Conservation (phyloP, 2,888 invertebrate species). For the Galeruca laticollis region DNA sequence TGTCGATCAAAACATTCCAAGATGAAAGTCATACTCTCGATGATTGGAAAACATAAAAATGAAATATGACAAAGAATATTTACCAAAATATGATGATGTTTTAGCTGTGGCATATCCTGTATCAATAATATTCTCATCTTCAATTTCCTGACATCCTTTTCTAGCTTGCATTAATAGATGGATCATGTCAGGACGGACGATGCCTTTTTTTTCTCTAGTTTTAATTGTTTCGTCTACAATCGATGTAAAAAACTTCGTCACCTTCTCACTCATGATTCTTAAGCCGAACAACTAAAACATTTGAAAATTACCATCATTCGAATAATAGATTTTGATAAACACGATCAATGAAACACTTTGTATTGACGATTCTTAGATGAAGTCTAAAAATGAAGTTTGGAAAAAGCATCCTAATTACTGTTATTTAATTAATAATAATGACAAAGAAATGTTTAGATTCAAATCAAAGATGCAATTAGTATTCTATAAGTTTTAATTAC, state of each 20-base stretch:
- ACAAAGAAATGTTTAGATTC: too few species aligned
- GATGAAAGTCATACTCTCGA: too few species aligned
- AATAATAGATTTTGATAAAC: too few species aligned
- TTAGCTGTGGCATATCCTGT: constrained; percentile 46
- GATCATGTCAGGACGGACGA: constrained; percentile 65
- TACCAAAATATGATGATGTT: constrained; percentile 15
- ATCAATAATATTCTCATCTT: constrained; percentile 52
- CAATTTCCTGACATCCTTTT: constrained; percentile 51
- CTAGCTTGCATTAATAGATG: constrained; percentile 69
- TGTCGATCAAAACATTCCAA: too few species aligned
- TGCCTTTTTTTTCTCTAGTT: constrained; percentile 50
- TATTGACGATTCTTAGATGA: too few species aligned
- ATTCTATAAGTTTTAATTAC: too few species aligned
- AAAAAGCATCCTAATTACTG: too few species aligned
- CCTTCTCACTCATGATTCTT: constrained; percentile 30
- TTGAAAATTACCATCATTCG: background rate
- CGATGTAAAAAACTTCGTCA: constrained; percentile 47
- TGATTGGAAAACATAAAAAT: too few species aligned
- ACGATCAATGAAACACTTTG: too few species aligned
- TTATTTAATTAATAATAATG: too few species aligned
- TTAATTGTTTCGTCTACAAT: constrained; percentile 49
- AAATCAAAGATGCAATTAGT: too few species aligned
- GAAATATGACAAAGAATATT: background rate
- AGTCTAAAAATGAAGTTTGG: too few species aligned
- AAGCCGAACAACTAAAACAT: constrained; percentile 28